Evolutionary conservation across 2,113 vertebrate species (phyloP).

Genomic region (Nyctereutes procyonoides): DNA sequence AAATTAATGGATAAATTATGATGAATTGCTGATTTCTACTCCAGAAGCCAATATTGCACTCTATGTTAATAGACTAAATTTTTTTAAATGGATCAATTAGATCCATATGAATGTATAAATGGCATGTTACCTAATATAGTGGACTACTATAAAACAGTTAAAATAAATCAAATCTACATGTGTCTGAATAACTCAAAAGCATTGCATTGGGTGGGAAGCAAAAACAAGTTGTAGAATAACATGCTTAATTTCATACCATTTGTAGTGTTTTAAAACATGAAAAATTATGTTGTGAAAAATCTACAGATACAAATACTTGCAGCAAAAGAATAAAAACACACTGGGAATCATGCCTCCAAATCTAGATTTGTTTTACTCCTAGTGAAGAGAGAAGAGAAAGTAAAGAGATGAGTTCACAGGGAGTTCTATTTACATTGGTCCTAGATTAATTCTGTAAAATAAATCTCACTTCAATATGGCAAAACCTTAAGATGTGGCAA

Average conservation of each 20-base stretch:
- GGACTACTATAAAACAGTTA: neutral
- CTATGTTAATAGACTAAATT: neutral
- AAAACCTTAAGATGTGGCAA: conserved; percentile 62
- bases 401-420: neutral
- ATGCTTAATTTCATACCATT: neutral
- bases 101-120: neutral
- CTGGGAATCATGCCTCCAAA: neutral
- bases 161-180: neutral
- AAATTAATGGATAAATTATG: neutral
- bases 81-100: neutral
- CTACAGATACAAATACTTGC: neutral
- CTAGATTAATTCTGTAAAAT: conserved; percentile 55
- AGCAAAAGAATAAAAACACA: conserved; percentile 43
- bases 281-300: neutral
- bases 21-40: neutral
- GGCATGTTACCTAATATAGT: neutral
- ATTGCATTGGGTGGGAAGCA: neutral
- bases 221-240: conserved; percentile 2
- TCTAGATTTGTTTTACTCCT: conserved; percentile 35
- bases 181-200: neutral
- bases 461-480: conserved; percentile 55
- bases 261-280: conserved; percentile 43
- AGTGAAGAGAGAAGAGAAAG: neutral
- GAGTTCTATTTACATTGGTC: neutral
- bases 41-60: neutral